Conservation (phyloP, 2,888 invertebrate species). For the Cancer borealis region DNA sequence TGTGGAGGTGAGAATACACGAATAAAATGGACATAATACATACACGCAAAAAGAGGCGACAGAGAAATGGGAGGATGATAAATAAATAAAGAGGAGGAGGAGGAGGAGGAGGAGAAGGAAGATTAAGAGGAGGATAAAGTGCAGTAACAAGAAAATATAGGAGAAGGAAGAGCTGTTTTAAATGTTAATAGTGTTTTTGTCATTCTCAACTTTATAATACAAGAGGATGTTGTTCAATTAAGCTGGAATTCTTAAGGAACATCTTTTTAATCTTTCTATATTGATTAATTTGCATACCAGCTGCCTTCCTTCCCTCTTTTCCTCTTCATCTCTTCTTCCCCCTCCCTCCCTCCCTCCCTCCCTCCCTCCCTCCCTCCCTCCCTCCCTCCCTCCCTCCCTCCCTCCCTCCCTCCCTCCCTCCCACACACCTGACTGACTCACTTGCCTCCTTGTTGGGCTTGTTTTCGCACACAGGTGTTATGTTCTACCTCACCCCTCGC, state of each 20-base stretch:
- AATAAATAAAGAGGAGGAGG: not conserved
- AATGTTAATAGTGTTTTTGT: too few species aligned
- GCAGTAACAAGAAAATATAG: not conserved
- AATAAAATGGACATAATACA: not conserved
- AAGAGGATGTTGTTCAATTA: not conserved
- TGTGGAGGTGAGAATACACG: not conserved
- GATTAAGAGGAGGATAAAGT: not conserved
- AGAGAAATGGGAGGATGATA: not conserved
- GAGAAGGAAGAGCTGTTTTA: not conserved
- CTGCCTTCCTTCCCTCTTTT: not conserved
- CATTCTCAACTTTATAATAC: not conserved
- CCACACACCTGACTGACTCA: not conserved
- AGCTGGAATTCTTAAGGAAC: too few species aligned
- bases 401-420: not conserved
- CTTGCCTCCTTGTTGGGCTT: not conserved
- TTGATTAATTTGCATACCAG: not conserved
- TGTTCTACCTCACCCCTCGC: not conserved
- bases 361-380: not conserved
- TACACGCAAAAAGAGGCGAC: too few species aligned
- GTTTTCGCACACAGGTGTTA: conserved; percentile 9
- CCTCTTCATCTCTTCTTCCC: not conserved
- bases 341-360: not conserved
- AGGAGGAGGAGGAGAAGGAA: not conserved
- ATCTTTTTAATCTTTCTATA: not conserved
- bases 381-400: not conserved